These are phyloP conservation scores for Irena cyanogastra DNA, from an alignment of 2,113 vertebrate species.

Conservation along the genomic window DNA sequence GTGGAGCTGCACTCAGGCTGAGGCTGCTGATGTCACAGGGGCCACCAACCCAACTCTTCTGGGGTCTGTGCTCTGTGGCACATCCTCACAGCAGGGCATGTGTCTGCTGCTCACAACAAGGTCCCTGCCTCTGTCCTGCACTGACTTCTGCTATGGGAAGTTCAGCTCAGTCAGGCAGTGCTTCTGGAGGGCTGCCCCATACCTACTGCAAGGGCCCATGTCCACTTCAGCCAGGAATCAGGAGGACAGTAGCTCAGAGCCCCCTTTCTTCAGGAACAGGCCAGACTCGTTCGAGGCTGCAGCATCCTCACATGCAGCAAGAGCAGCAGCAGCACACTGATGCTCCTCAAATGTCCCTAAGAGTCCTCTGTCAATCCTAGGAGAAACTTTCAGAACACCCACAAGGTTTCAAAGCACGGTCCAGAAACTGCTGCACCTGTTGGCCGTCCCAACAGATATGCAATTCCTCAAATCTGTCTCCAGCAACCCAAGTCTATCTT, in stretches of 20 bases:
- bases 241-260: background rate
- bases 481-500: background rate
- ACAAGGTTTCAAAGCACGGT: background rate
- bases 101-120: rapidly evolving
- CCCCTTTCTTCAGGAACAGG: background rate
- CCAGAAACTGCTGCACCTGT: background rate
- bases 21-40: background rate
- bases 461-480: background rate
- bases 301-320: background rate
- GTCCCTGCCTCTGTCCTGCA: background rate
- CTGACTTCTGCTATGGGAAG: background rate
- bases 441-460: background rate
- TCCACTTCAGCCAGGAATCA: rapidly evolving
- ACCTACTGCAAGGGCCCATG: rapidly evolving
- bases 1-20: background rate
- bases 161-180: background rate
- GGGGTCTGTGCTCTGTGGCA: background rate
- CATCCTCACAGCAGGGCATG: rapidly evolving
- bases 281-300: rapidly evolving
- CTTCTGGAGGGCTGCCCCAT: background rate
- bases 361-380: background rate
- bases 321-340: background rate
- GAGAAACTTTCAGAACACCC: background rate
- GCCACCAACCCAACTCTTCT: background rate
- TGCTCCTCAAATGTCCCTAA: background rate